phyloP scores from a whole-genome alignment of 2,888 invertebrate species.

The Acanthoscelides obtectus region DNA sequence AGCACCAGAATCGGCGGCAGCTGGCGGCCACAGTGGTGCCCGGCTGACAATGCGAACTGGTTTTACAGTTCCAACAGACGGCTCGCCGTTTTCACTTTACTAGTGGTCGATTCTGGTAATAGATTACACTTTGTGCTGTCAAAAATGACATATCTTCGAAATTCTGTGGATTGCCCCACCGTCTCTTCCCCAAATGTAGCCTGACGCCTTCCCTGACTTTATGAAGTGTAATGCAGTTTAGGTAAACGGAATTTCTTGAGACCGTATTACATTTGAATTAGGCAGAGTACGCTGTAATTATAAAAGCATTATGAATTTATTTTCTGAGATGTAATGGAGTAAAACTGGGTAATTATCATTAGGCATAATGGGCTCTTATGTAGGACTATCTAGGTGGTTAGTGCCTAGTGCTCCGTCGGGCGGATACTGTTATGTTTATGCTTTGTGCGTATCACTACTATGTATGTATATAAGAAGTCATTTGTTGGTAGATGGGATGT shows the following conservation, averaged over 20 bases:
- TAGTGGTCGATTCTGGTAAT: no score
- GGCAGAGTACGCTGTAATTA: conserved; percentile 16
- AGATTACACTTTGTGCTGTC: no score
- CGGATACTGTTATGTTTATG: neutral
- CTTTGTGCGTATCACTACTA: neutral
- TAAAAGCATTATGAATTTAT: conserved; percentile 25
- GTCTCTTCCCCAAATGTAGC: no score
- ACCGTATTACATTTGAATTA: conserved; percentile 15
- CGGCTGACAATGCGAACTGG: no score
- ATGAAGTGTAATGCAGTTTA: neutral
- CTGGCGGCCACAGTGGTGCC: no score
- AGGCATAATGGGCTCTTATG: neutral
- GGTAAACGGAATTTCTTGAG: conserved; percentile 9
- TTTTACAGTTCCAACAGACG: no score
- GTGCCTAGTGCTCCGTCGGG: neutral
- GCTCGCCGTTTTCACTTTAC: no score
- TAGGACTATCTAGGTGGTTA: neutral
- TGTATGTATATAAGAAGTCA: neutral
- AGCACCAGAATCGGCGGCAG: no score
- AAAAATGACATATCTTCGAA: no score
- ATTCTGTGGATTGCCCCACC: no score
- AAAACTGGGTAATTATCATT: neutral
- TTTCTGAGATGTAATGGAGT: conserved; percentile 17
- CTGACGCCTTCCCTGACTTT: neutral
- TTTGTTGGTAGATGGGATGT: neutral